phyloP scores from a whole-genome alignment of 2,797 vertebrate genomes.

The Chaetodon trifasciatus region DNA sequence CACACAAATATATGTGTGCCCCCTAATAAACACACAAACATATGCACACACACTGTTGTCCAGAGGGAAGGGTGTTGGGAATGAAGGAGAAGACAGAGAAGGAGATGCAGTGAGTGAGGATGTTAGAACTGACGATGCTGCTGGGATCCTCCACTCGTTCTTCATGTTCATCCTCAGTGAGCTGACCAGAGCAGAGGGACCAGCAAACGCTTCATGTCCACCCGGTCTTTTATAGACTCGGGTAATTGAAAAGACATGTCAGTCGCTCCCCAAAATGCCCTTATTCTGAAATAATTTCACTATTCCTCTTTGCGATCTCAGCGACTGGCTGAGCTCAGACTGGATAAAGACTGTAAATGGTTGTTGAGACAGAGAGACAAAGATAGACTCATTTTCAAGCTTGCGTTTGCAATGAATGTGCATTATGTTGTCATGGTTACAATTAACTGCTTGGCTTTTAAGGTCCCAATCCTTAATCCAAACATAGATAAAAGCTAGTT shows the following conservation, averaged over 20 bases:
- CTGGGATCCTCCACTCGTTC: constrained; percentile 11
- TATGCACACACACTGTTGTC: constrained; percentile 8
- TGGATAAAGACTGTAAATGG: constrained; percentile 1
- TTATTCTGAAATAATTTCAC: background rate
- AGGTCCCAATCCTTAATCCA: constrained; percentile 11
- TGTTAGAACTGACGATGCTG: constrained; percentile 12
- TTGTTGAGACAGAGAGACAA: constrained; percentile 2
- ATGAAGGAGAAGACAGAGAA: background rate
- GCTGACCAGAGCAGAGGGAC: background rate
- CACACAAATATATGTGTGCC: constrained; percentile 14
- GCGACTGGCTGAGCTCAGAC: background rate
- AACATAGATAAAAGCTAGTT: constrained; percentile 2
- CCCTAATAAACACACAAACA: constrained; percentile 41
- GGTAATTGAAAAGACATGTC: constrained; percentile 42
- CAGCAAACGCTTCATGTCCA: background rate
- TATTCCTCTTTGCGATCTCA: background rate
- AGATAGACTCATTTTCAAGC: constrained; percentile 12
- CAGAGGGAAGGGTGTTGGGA: background rate
- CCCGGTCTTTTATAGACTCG: constrained; percentile 14
- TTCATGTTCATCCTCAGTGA: background rate
- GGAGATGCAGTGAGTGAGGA: background rate
- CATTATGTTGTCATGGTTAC: constrained; percentile 60
- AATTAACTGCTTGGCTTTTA: constrained; percentile 20
- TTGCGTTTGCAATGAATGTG: constrained; percentile 18
- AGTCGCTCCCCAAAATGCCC: background rate